Conservation (phyloP, 2,113 vertebrate genomes). For the Thunnus maccoyii region DNA sequence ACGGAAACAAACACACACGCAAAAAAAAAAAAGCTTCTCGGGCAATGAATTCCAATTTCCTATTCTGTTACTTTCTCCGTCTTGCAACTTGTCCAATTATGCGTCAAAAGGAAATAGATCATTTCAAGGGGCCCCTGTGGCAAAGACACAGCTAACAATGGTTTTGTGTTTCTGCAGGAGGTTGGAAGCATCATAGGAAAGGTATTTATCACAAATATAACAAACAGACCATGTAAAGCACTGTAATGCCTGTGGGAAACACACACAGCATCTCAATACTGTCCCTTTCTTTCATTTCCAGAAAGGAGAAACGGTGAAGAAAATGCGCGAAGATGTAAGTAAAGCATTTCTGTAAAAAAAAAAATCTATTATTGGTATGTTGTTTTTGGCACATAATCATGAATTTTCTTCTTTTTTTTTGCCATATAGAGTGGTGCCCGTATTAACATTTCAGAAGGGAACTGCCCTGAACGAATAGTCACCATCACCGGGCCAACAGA, state of each 20-base stretch:
- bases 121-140: background rate
- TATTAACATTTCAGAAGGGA: conserved; percentile 99
- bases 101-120: background rate
- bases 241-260: background rate
- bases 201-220: conserved; percentile 81
- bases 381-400: background rate
- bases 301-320: conserved; percentile 99
- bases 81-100: conserved; percentile 5
- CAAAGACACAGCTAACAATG: background rate
- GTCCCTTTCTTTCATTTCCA: conserved; percentile 73
- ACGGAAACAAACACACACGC: background rate
- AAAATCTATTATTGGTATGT: rapidly evolving
- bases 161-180: conserved; percentile 86
- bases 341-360: background rate
- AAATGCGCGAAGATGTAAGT: conserved; percentile 98
- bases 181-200: conserved; percentile 99
- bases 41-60: background rate
- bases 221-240: conserved; percentile 28
- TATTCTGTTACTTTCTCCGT: background rate
- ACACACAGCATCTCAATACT: background rate
- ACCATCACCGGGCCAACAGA: conserved; percentile 99
- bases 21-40: too few species aligned
- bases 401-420: background rate
- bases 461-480: conserved; percentile 97
- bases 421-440: conserved; percentile 92